A percentile compares a stretch with the other conserved stretches of the same genome.
Conservation (phyloP, 2,797 vertebrate genomes). For the Mormyrus hasselquistii region DNA sequence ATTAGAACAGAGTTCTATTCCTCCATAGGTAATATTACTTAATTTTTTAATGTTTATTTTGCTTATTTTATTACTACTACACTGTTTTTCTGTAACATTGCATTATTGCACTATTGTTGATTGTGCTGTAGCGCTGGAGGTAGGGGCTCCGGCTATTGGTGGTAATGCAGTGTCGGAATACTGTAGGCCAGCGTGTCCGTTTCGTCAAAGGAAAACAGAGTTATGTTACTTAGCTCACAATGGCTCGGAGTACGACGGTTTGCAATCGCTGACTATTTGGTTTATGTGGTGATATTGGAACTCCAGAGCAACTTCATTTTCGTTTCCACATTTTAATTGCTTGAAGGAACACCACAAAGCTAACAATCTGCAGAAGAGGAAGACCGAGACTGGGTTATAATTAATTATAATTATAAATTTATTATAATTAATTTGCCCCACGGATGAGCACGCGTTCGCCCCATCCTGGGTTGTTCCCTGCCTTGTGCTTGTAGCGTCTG, state of each 20-base stretch:
- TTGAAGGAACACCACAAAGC: neutral
- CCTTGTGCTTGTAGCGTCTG: no score
- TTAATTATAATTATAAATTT: no score
- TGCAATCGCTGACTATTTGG: neutral
- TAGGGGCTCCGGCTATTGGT: neutral
- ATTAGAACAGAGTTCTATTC: constrained; percentile 36
- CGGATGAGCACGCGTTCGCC: neutral
- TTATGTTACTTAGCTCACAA: neutral
- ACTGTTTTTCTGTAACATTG: neutral
- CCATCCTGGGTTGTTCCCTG: no score
- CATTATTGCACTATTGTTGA: neutral
- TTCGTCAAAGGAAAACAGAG: neutral
- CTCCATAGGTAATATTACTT: constrained; percentile 36
- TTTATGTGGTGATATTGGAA: neutral
- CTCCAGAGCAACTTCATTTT: neutral
- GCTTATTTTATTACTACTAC: neutral
- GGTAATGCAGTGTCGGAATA: neutral
- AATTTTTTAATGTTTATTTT: neutral
- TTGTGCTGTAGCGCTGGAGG: neutral
- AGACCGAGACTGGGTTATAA: neutral
- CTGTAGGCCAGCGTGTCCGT: neutral
- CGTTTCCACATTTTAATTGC: neutral
- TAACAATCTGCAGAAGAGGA: neutral
- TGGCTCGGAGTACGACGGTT: neutral
- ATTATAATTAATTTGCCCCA: neutral